Percentiles rank a stretch among this genome's conserved stretches.
These are phyloP conservation scores for Cisticola juncidis DNA, from an alignment of 2,113 vertebrate genomes.

Conservation along the genomic window DNA sequence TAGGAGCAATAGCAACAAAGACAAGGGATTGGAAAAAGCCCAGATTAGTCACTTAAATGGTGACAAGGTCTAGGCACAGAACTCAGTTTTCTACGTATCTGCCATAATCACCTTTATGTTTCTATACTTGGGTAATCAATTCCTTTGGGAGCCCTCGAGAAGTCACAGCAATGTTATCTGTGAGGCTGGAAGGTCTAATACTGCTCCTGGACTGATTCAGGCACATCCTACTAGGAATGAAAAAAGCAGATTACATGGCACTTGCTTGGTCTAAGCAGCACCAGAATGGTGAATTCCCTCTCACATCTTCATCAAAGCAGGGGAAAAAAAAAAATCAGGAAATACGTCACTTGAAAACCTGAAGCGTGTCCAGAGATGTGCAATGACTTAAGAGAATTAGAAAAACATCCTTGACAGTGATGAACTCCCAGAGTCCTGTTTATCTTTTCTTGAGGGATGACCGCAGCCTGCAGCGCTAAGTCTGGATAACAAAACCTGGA, in stretches of 20 bases:
- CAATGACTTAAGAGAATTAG: background rate
- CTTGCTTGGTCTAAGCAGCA: background rate
- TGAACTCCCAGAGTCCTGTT: background rate
- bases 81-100: background rate
- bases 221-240: background rate
- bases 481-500: background rate
- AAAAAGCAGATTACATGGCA: background rate
- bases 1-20: background rate
- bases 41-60: background rate
- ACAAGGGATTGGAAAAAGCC: background rate
- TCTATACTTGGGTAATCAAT: background rate
- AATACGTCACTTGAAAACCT: background rate
- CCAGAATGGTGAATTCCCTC: background rate
- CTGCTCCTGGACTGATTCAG: background rate
- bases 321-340: background rate
- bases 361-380: background rate
- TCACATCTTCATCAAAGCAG: background rate
- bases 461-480: background rate
- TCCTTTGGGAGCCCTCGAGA: background rate
- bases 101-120: background rate
- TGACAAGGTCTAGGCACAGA: background rate
- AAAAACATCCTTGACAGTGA: background rate
- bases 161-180: background rate
- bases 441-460: background rate
- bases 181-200: background rate